phyloP scores from a whole-genome alignment of 1,140 invertebrate species.

The Drepana arcuata region DNA sequence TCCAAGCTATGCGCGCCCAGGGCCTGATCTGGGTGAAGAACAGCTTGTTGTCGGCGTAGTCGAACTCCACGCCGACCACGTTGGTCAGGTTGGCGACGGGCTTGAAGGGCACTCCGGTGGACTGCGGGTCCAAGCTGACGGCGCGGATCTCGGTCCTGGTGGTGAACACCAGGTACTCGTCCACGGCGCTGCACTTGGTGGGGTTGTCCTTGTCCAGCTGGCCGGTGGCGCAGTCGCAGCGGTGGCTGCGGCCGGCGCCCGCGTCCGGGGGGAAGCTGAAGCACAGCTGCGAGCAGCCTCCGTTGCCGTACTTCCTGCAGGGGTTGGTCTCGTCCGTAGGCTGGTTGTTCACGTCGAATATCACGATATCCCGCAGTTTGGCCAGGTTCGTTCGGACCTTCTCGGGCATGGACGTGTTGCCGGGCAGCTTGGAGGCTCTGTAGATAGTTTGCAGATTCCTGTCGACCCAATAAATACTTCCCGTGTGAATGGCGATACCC shows the following conservation, averaged over 20 bases:
- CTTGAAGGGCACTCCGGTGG: conserved; percentile 87
- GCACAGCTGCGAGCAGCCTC: conserved; percentile 94
- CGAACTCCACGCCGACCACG: conserved; percentile 97
- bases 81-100: conserved; percentile 93
- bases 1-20: conserved; percentile 88
- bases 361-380: conserved; percentile 89
- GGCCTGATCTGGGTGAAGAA: conserved; percentile 94
- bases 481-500: conserved; percentile 89
- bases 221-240: conserved; percentile 94
- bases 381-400: conserved; percentile 86
- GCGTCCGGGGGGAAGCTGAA: conserved; percentile 88
- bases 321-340: conserved; percentile 86
- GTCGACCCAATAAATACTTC: conserved; percentile 96
- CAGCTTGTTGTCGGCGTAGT: conserved; percentile 89
- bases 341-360: conserved; percentile 91
- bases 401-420: conserved; percentile 78
- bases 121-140: conserved; percentile 86
- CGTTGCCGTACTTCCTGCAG: conserved; percentile 81
- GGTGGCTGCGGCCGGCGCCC: conserved; percentile 71
- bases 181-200: conserved; percentile 83
- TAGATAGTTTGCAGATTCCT: conserved; percentile 93
- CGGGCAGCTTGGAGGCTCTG: conserved; percentile 84
- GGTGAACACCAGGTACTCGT: conserved; percentile 93
- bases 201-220: conserved; percentile 74
- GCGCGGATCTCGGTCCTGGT: conserved; percentile 93